Conservation (phyloP, 2,113 vertebrate genomes). For the Glaucomys volans region DNA sequence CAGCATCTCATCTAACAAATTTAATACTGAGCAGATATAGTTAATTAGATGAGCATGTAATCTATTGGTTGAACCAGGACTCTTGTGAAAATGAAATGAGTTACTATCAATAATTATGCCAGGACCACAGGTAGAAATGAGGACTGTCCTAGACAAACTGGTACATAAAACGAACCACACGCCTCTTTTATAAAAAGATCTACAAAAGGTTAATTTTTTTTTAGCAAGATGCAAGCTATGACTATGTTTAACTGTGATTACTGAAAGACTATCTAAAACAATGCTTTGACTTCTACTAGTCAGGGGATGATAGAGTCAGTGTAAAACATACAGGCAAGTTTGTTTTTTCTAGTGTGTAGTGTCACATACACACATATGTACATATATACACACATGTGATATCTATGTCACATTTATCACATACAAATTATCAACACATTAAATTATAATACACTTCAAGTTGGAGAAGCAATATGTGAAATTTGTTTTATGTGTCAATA, state of each 20-base stretch:
- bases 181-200: not conserved
- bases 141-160: not conserved
- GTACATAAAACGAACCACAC: not conserved
- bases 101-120: not conserved
- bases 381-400: too few species aligned
- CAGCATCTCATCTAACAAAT: not conserved
- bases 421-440: not conserved
- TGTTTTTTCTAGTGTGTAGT: not conserved
- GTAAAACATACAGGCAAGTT: not conserved
- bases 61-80: not conserved
- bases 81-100: not conserved
- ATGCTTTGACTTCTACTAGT: not conserved
- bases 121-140: not conserved
- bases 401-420: too few species aligned
- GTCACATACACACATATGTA: too few species aligned
- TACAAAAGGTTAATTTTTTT: not conserved
- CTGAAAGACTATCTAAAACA: not conserved
- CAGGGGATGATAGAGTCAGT: not conserved
- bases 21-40: not conserved
- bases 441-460: conserved; percentile 8
- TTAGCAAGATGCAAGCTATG: conserved; percentile 33
- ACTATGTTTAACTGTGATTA: not conserved
- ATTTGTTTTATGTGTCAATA: conserved; percentile 18
- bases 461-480: not conserved
- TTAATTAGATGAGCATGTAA: not conserved